phyloP scores from a whole-genome alignment of 2,797 vertebrate genomes.

The Podarcis siculus region DNA sequence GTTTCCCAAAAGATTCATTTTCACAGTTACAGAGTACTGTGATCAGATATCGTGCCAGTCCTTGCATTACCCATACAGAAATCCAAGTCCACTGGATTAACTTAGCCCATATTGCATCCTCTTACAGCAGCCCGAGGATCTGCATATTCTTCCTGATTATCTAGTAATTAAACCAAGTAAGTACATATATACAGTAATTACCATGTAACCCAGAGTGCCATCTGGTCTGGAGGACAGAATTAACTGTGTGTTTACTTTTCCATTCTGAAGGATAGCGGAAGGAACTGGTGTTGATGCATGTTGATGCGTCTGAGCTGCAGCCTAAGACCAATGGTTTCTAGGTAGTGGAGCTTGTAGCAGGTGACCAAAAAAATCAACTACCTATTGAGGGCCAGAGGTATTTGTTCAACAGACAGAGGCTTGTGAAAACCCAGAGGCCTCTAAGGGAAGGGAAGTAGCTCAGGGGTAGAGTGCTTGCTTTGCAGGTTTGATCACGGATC shows the following conservation, averaged over 20 bases:
- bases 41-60: conserved; percentile 28
- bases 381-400: background rate
- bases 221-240: conserved; percentile 61
- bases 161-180: conserved; percentile 72
- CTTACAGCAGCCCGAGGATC: conserved; percentile 66
- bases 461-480: too few species aligned
- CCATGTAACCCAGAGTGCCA: conserved; percentile 61
- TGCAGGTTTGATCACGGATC: too few species aligned
- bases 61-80: conserved; percentile 53
- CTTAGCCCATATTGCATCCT: conserved; percentile 56
- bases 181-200: conserved; percentile 72
- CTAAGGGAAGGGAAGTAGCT: too few species aligned
- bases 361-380: background rate
- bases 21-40: conserved; percentile 18
- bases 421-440: background rate
- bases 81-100: conserved; percentile 56
- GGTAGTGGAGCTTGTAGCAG: too few species aligned
- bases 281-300: conserved; percentile 31
- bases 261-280: conserved; percentile 54
- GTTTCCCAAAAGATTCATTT: conserved; percentile 9
- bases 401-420: background rate
- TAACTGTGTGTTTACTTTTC: conserved; percentile 58
- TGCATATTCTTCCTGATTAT: conserved; percentile 74
- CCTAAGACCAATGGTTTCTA: background rate
- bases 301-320: background rate